Conservation (phyloP, 2,113 vertebrate species). For the Myotis davidii region DNA sequence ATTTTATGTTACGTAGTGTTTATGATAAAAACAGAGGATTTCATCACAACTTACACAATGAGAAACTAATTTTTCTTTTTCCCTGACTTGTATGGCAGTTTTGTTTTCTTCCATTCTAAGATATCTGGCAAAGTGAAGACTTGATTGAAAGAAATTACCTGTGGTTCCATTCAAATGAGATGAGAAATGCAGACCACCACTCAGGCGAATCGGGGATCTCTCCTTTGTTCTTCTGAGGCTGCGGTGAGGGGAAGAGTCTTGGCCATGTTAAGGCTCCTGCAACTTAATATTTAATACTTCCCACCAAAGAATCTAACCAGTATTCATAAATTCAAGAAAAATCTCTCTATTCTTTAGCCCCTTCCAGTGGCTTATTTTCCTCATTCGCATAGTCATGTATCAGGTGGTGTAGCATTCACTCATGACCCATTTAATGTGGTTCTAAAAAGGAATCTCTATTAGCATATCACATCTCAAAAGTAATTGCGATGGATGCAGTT, state of each 20-base stretch:
- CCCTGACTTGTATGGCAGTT: not conserved
- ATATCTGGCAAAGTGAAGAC: slow-evolving; percentile 5
- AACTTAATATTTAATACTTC: not conserved
- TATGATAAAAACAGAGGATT: slow-evolving; percentile 48
- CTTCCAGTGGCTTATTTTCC: not conserved
- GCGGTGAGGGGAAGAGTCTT: not conserved
- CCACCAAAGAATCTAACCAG: not conserved
- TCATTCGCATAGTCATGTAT: not conserved
- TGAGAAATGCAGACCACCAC: not conserved
- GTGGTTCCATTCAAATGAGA: not conserved
- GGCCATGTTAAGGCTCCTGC: not conserved
- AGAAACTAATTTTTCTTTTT: slow-evolving; percentile 36
- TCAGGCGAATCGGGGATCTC: not conserved
- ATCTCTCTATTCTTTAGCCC: not conserved
- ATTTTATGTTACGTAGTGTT: not conserved
- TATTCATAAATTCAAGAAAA: slow-evolving; percentile 26
- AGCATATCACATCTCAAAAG: slow-evolving; percentile 16
- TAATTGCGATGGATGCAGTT: slow-evolving; percentile 38
- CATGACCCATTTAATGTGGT: not conserved
- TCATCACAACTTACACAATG: not conserved
- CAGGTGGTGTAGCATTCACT: not conserved
- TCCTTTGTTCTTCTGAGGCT: not conserved
- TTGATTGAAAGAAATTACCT: not conserved
- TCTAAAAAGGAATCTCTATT: slow-evolving; percentile 36
- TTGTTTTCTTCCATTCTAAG: slow-evolving; percentile 30